A percentile compares a stretch with the other conserved stretches of the same genome.
Evolutionary conservation across 2,113 vertebrate genomes (phyloP).

Genomic region (Prietella phreatophila): DNA sequence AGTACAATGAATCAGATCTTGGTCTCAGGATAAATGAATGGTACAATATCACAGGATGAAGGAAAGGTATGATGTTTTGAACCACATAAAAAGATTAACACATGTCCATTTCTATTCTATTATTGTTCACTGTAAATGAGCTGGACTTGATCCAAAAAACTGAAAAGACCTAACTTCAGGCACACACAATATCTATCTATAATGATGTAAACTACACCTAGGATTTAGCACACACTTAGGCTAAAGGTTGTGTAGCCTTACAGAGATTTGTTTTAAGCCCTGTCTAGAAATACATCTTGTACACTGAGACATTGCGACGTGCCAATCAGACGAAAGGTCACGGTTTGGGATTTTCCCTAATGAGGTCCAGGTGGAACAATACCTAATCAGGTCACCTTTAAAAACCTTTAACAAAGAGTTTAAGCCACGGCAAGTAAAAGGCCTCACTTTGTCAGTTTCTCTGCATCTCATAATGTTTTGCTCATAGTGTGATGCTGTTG

Average conservation of each 20-base stretch:
- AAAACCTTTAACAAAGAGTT: background rate
- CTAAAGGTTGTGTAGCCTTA: constrained; percentile 1
- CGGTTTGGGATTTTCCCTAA: constrained; percentile 10
- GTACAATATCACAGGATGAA: background rate
- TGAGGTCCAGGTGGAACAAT: constrained; percentile 30
- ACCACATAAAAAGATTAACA: background rate
- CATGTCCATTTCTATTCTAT: background rate
- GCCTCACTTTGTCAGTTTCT: background rate
- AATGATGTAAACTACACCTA: background rate
- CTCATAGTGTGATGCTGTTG: background rate
- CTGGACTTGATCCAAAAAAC: background rate
- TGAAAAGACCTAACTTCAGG: background rate
- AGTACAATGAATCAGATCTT: background rate
- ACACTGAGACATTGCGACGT: background rate
- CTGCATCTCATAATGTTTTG: background rate
- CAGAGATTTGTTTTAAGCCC: background rate
- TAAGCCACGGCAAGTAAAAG: background rate
- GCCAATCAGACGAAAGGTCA: constrained; percentile 19
- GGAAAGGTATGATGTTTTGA: background rate
- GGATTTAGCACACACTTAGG: background rate
- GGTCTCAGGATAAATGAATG: background rate
- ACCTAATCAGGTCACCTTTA: constrained; percentile 12
- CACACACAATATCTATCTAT: background rate
- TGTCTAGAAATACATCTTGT: background rate
- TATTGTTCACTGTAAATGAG: background rate